A percentile compares a stretch with the other conserved stretches of the same genome.
Evolutionary conservation across 2,888 invertebrate species (phyloP).

Genomic region (Anthophora plumipes): DNA sequence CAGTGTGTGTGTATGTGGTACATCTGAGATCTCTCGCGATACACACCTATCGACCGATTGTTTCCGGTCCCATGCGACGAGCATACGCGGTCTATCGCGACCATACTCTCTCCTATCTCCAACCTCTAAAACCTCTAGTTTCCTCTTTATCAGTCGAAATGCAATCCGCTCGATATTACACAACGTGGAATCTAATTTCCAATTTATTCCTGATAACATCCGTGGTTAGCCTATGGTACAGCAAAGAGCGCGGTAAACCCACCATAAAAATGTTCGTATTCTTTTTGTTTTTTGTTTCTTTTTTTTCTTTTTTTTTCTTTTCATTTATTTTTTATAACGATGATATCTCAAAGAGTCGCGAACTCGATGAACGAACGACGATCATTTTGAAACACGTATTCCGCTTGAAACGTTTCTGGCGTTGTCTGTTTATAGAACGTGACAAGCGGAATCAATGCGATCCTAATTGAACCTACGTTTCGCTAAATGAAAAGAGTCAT

Average conservation of each 20-base stretch:
- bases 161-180: slow-evolving; percentile 50
- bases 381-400: not conserved
- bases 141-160: slow-evolving; percentile 29
- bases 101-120: slow-evolving; percentile 18
- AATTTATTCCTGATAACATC: slow-evolving; percentile 46
- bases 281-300: no score
- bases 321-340: no score
- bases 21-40: slow-evolving; percentile 9
- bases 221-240: slow-evolving; percentile 40
- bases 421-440: slow-evolving; percentile 4
- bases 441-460: slow-evolving; percentile 50
- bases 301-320: no score
- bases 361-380: slow-evolving; percentile 6
- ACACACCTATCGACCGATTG: slow-evolving; percentile 29
- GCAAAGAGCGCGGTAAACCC: slow-evolving; percentile 36
- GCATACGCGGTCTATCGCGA: slow-evolving; percentile 16
- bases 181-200: slow-evolving; percentile 52
- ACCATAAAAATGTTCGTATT: slow-evolving; percentile 10
- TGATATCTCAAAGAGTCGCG: not conserved
- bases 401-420: slow-evolving; percentile 12
- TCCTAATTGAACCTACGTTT: slow-evolving; percentile 64
- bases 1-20: slow-evolving; percentile 46
- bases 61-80: slow-evolving; percentile 17
- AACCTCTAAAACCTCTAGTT: not conserved
- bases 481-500: slow-evolving; percentile 60